Conservation (phyloP, 2,797 vertebrate species). For the Spinus olivaceus region DNA sequence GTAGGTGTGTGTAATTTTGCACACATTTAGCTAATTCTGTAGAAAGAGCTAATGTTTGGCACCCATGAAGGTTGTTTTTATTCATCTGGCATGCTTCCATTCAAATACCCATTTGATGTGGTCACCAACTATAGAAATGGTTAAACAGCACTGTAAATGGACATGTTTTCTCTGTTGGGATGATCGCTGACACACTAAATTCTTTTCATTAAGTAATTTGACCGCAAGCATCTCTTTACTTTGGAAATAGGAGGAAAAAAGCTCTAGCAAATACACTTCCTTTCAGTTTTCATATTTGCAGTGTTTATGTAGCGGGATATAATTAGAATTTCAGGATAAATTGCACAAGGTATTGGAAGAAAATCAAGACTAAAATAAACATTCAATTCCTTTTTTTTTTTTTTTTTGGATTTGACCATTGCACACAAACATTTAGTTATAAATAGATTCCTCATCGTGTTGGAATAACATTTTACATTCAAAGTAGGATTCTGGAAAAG, state of each 20-base stretch:
- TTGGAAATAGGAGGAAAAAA: constrained; percentile 19
- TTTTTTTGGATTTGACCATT: constrained; percentile 6
- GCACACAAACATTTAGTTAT: constrained; percentile 8
- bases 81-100: neutral
- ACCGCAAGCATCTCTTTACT: constrained; percentile 10
- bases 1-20: neutral
- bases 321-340: constrained; percentile 42
- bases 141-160: constrained; percentile 58
- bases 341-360: constrained; percentile 29
- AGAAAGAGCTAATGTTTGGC: neutral
- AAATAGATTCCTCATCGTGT: neutral
- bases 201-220: constrained; percentile 48
- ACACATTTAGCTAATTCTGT: neutral
- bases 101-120: constrained; percentile 17
- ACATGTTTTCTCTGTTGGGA: constrained; percentile 32
- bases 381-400: neutral
- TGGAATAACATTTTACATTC: neutral
- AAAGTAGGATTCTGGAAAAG: constrained; percentile 6
- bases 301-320: neutral
- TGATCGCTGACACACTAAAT: neutral
- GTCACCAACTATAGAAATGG: constrained; percentile 24
- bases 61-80: neutral
- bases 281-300: constrained; percentile 9
- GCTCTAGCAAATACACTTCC: neutral
- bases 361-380: constrained; percentile 45